Evolutionary conservation across 2,888 invertebrate genomes (phyloP), one percentile per base, ranked within the genome.

Genomic region (Lycia hirtaria): DNA sequence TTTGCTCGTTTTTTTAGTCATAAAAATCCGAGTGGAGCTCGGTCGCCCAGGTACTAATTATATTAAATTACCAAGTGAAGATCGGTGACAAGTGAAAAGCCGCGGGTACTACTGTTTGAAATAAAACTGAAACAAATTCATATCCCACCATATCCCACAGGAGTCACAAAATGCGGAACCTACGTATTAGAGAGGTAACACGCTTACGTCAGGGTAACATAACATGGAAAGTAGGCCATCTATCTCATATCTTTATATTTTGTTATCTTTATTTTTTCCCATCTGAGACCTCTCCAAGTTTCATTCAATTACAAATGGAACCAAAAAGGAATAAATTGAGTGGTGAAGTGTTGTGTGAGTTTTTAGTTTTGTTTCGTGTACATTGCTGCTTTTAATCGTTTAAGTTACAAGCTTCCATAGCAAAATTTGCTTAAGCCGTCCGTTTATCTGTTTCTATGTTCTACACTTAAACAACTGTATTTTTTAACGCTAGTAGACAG

Each of bases 231-330:
- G 55, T 48, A 35, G 55, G 47, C 20, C 22, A 14, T n/a, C 9
- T 33, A 32, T 48, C 20, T 55, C 54, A 41, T 55, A 35, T 49
- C 35, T 56, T 26, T 56, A 56, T 56, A n/a, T n/a, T n/a, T n/a
- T n/a, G n/a, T n/a, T n/a, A n/a, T n/a, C n/a, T n/a, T n/a, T n/a
- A n/a, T n/a, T n/a, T 56, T 51, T 43, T 48, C 50, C 45, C 56
- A 45, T 51, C 51, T 32, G 44, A 30, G 4, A 52, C 51, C 54
- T 26, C 40, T 49, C 30, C 17, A 38, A 44, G 41, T 62, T 32
- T 28, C 44, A 56, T 59, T 56, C 60, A 62, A 62, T 65, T 57
- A 63, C 47, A 22, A 14, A 19, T 19, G 17, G 32, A 62, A 15
- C 47, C 38, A 54, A 62, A 65, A 60, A 52, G 17, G 41, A 60